phyloP scores from a whole-genome alignment of 2,797 vertebrate species.

The Hapalemur alaotrensis region DNA sequence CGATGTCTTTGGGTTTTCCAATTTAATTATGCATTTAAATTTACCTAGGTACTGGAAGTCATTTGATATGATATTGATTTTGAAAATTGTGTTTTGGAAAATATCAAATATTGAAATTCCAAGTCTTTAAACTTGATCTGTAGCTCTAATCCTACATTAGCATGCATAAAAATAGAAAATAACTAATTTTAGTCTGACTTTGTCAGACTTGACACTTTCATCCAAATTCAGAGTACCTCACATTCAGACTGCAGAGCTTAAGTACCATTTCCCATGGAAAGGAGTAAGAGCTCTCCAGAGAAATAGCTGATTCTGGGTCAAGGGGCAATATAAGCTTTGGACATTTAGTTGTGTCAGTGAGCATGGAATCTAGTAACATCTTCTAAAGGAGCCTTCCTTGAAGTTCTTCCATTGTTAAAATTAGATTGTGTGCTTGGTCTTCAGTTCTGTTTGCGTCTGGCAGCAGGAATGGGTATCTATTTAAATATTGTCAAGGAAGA shows the following conservation, averaged over 20 bases:
- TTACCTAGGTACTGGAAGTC: background rate
- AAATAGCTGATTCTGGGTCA: background rate
- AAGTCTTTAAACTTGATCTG: background rate
- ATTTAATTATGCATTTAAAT: constrained; percentile 5
- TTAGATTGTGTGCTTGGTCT: background rate
- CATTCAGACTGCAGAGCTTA: background rate
- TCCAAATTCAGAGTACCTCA: background rate
- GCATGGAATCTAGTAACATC: too few relatives aligned
- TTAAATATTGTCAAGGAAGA: background rate
- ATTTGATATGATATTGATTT: background rate
- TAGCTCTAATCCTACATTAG: background rate
- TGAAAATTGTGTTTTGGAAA: background rate
- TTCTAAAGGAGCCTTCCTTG: rapidly evolving
- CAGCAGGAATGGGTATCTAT: background rate
- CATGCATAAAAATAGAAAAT: background rate
- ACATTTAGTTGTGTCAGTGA: background rate
- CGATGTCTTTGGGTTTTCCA: background rate
- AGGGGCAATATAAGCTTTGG: background rate
- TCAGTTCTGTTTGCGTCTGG: background rate
- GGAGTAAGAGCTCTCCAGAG: background rate
- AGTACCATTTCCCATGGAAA: background rate
- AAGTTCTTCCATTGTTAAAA: background rate
- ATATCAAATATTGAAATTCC: background rate
- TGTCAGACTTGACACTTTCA: background rate
- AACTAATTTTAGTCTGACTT: background rate